A percentile compares a stretch with the other conserved stretches of the same genome.
Conservation (phyloP, 2,888 invertebrate species). For the Sialis fuliginosa region DNA sequence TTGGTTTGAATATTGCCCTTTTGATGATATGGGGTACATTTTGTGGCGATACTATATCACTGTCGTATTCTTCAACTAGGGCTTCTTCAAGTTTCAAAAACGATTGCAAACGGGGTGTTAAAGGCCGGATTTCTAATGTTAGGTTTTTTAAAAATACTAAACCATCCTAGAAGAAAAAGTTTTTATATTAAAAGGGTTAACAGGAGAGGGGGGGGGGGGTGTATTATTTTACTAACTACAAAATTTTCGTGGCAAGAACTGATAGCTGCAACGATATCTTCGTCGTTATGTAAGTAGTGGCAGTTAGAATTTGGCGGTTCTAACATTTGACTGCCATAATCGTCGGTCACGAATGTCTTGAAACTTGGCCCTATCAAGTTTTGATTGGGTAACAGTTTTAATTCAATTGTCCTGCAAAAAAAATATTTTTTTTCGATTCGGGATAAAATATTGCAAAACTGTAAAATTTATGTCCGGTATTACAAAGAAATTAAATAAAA, state of each 20-base stretch:
- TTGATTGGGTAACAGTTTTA: slow-evolving; percentile 42
- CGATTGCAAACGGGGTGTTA: slow-evolving; percentile 26
- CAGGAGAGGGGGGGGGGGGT: no score
- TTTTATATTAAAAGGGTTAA: not conserved
- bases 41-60: slow-evolving; percentile 10
- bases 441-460: not conserved
- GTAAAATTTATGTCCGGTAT: not conserved
- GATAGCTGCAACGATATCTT: slow-evolving; percentile 41
- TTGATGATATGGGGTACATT: slow-evolving; percentile 37
- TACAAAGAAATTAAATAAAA: no score
- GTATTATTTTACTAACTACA: slow-evolving; percentile 33
- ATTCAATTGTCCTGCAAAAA: slow-evolving; percentile 33
- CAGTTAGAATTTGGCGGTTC: slow-evolving; percentile 28
- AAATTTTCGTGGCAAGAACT: slow-evolving; percentile 44
- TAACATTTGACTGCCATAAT: slow-evolving; percentile 22
- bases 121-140: slow-evolving; percentile 51
- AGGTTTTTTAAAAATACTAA: slow-evolving; percentile 46
- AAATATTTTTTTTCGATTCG: slow-evolving; percentile 4
- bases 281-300: slow-evolving; percentile 44
- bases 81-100: slow-evolving; percentile 24
- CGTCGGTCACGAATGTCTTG: slow-evolving; percentile 35
- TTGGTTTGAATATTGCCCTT: slow-evolving; percentile 29
- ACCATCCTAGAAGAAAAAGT: slow-evolving; percentile 36
- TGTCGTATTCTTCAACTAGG: slow-evolving; percentile 16
- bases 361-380: slow-evolving; percentile 40